These are phyloP conservation scores for Corydoras maculifer DNA, from an alignment of 2,113 vertebrate species.

Conservation along the genomic window DNA sequence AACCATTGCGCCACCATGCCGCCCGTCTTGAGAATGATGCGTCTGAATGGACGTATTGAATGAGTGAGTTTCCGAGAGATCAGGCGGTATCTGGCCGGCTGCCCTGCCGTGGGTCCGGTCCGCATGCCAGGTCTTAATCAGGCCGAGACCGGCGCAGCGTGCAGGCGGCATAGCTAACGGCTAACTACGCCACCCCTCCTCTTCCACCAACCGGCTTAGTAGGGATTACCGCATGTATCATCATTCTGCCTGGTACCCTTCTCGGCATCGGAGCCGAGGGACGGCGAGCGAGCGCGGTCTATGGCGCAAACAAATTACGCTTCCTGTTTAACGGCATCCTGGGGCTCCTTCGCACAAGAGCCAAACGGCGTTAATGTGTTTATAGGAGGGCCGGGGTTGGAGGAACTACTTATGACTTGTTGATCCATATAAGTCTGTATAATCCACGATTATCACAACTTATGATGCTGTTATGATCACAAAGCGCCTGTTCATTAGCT, in stretches of 20 bases:
- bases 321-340: constrained; percentile 31
- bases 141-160: constrained; percentile 11
- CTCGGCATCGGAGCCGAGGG: constrained; percentile 8
- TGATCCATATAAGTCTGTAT: constrained; percentile 19
- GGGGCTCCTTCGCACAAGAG: constrained; percentile 8
- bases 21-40: not conserved
- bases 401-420: constrained; percentile 20
- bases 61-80: constrained; percentile 4
- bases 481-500: not conserved
- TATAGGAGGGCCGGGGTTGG: constrained; percentile 3
- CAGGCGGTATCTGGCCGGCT: constrained; percentile 13
- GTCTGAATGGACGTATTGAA: not conserved
- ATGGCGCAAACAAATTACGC: constrained; percentile 41
- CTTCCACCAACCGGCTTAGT: constrained; percentile 31
- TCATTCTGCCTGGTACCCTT: constrained; percentile 28
- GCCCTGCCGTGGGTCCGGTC: constrained; percentile 11
- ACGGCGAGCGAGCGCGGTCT: constrained; percentile 34
- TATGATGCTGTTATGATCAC: constrained; percentile 2
- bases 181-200: constrained; percentile 25
- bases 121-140: constrained; percentile 34
- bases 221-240: constrained; percentile 36
- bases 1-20: not conserved
- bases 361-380: not conserved
- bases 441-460: constrained; percentile 13
- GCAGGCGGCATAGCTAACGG: constrained; percentile 26